Evolutionary conservation across 2,113 vertebrate species (phyloP), one percentile per base, ranked within the genome.

Genomic region (Hippocampus abdominalis): DNA sequence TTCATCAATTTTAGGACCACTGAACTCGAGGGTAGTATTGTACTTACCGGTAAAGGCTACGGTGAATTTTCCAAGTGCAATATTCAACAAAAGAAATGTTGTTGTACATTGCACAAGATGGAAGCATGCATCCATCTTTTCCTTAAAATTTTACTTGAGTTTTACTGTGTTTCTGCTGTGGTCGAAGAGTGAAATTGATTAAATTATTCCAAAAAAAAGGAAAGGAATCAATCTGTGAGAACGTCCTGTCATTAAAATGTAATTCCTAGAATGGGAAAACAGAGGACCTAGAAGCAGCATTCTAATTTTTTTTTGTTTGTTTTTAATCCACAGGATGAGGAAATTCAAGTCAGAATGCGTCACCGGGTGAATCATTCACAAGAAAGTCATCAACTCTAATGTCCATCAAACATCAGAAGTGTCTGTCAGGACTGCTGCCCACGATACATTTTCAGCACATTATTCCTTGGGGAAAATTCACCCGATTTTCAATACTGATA

Each of bases 271-370:
- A 15, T 46, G 44, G n/a, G 23, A 46, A 42, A 39, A 64, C 10
- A 42, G 7, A 3, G 4, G 18, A 27, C 25, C 12, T 65, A 18
- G 16, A 44, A 64, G 23, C 36, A 16, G 9, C 16, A 21, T 32
- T 9, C 9, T 2, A 15, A 63, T 13, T 23, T 16, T 46, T 11
- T 21, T 27, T 20, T 2, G 5, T 3, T 8, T 0, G 10, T 12
- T 44, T 32, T 49, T 49, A 7, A 49, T 49, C 5, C 25, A 63
- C 79, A 92, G 91, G 92, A 92, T 68, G 90, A 91, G 57, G 89
- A 92, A 23, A 63, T 86, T 66, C 82, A 80, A 23, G 46, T 80
- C 23, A 74, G 63, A 54, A 40, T 67, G 27, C 56, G 72, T 64
- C 69, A 4, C 3, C 70, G 49, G n/a, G 21, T 3, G 1, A 53